phyloP scores from a whole-genome alignment of 2,797 vertebrate genomes.

The Cyclopterus lumpus region DNA sequence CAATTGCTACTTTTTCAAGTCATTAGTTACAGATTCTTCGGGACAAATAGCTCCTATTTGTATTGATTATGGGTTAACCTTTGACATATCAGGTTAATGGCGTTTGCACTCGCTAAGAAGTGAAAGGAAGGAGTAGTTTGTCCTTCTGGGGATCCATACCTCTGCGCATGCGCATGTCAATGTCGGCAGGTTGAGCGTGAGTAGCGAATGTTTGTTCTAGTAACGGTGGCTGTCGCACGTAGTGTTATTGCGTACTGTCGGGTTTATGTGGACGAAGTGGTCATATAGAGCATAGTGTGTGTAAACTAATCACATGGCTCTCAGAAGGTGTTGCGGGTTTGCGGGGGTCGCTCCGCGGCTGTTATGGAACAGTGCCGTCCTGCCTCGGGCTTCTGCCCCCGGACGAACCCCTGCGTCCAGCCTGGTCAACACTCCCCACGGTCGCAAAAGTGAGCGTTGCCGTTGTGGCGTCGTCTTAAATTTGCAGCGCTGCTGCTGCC shows the following conservation, averaged over 20 bases:
- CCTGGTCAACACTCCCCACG: conserved; percentile 22
- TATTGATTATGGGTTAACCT: background rate
- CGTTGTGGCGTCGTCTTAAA: background rate
- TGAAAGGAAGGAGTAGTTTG: background rate
- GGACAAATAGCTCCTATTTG: rapidly evolving
- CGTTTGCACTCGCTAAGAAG: background rate
- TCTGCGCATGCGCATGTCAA: conserved; percentile 41
- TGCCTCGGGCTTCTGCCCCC: conserved; percentile 25
- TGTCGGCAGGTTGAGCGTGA: background rate
- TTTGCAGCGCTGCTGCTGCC: too few relatives aligned
- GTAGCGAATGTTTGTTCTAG: background rate
- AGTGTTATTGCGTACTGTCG: background rate
- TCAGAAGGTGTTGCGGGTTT: conserved; percentile 66
- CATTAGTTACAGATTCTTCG: too few relatives aligned
- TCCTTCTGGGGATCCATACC: conserved; percentile 47
- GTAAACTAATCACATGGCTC: conserved; percentile 69
- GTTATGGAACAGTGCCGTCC: conserved; percentile 47
- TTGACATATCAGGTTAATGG: rapidly evolving
- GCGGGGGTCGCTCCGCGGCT: conserved; percentile 53
- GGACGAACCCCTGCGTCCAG: conserved; percentile 44
- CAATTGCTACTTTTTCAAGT: background rate
- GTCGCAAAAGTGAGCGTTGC: conserved; percentile 70
- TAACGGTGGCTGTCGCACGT: background rate
- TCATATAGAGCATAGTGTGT: background rate
- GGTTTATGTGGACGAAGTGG: background rate